A percentile compares a stretch with the other conserved stretches of the same genome.
These are phyloP conservation scores for Blastobasis adustella DNA, from an alignment of 2,888 invertebrate species.

Conservation along the genomic window DNA sequence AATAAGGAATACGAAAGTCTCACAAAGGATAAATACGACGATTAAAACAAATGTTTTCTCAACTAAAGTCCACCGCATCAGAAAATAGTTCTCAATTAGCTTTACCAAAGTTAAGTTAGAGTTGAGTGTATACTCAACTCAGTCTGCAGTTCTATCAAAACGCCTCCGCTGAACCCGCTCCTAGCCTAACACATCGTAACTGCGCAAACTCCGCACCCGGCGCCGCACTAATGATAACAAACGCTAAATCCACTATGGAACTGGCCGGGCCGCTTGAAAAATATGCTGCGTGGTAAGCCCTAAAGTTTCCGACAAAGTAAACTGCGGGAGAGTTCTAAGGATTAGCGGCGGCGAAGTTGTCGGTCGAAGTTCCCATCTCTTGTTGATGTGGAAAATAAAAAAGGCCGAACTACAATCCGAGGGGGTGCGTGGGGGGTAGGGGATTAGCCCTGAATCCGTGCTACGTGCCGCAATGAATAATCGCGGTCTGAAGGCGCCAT, in stretches of 20 bases:
- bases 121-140: neutral
- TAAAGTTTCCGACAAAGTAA: slow-evolving; percentile 57
- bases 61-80: too few species aligned
- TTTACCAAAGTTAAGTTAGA: neutral
- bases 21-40: too few species aligned
- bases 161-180: neutral
- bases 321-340: slow-evolving; percentile 59
- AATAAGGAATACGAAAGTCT: too few species aligned
- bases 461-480: slow-evolving; percentile 43
- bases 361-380: slow-evolving; percentile 60
- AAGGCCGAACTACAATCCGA: slow-evolving; percentile 32
- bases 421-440: slow-evolving; percentile 25
- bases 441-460: slow-evolving; percentile 33
- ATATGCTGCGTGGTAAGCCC: slow-evolving; percentile 58
- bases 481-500: slow-evolving; percentile 32
- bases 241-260: slow-evolving; percentile 54
- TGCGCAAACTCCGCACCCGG: slow-evolving; percentile 25
- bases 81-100: neutral
- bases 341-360: slow-evolving; percentile 62
- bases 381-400: slow-evolving; percentile 56
- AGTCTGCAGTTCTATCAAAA: neutral
- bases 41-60: too few species aligned
- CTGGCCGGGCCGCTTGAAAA: slow-evolving; percentile 54
- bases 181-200: slow-evolving; percentile 13
- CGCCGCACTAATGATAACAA: slow-evolving; percentile 52